Evolutionary conservation across 2,797 vertebrate species (phyloP).

Genomic region (Sebastes nivosus): DNA sequence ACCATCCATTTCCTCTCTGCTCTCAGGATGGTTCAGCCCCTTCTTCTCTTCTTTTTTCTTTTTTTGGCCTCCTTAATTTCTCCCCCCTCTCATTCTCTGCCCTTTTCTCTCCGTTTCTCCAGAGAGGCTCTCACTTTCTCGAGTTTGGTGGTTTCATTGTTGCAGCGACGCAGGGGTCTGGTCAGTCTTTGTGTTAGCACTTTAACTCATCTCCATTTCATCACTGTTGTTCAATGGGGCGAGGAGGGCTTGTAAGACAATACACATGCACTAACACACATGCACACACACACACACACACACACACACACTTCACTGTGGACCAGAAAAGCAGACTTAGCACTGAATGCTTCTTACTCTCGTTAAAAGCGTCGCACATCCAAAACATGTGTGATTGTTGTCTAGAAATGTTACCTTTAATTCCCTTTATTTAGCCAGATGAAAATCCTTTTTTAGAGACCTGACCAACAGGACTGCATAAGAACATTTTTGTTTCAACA

Average conservation of each 20-base stretch:
- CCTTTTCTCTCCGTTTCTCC: constrained; percentile 61
- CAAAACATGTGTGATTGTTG: neutral
- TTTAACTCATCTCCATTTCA: constrained; percentile 82
- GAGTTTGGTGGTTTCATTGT: constrained; percentile 77
- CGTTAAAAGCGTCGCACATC: neutral
- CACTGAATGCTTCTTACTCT: constrained; percentile 1
- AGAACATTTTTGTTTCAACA: neutral
- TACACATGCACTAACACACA: neutral
- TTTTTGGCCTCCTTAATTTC: constrained; percentile 63
- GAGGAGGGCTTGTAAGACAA: constrained; percentile 58
- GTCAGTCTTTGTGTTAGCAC: constrained; percentile 76
- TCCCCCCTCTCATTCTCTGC: constrained; percentile 59
- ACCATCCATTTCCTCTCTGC: constrained; percentile 57
- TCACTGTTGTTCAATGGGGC: constrained; percentile 72
- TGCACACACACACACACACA: constrained; percentile 9
- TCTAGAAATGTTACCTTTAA: neutral
- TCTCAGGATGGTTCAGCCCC: constrained; percentile 60
- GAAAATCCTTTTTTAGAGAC: neutral
- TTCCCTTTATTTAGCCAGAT: neutral
- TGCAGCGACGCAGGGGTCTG: constrained; percentile 72
- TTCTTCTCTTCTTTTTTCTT: constrained; percentile 33
- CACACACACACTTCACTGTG: neutral
- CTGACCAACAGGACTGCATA: neutral
- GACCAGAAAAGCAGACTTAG: constrained; percentile 3
- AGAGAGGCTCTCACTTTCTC: constrained; percentile 74